Conservation (phyloP, 2,888 invertebrate genomes). For the Synanthedon tipuliformis region DNA sequence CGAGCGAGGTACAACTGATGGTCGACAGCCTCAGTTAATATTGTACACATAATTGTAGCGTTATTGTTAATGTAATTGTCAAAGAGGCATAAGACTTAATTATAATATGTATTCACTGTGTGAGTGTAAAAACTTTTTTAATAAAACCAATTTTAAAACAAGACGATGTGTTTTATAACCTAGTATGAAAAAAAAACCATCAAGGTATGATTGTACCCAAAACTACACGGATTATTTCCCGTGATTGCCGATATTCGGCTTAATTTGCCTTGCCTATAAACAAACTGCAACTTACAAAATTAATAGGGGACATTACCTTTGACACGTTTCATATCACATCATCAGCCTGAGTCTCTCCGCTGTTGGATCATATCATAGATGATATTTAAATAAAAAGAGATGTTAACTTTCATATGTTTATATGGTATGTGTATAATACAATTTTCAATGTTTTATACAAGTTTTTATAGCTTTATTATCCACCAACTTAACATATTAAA, state of each 20-base stretch:
- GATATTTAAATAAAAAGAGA: neutral
- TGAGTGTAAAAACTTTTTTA: conserved; percentile 36
- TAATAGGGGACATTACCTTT: no score
- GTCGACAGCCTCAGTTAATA: no score
- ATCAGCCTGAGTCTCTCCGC: no score
- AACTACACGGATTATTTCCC: no score
- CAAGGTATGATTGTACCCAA: no score
- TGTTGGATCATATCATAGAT: no score
- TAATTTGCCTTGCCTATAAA: no score
- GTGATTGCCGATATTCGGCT: no score
- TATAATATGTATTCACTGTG: conserved; percentile 26
- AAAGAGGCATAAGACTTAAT: conserved; percentile 63
- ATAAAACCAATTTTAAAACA: conserved; percentile 28
- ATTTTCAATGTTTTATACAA: conserved; percentile 32
- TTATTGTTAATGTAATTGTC: conserved; percentile 10
- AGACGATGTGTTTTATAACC: neutral
- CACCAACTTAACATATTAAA: neutral
- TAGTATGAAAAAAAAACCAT: no score
- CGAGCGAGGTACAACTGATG: no score
- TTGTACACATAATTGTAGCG: neutral
- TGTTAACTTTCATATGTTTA: neutral
- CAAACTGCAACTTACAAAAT: no score
- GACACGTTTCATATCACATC: no score
- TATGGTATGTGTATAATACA: conserved; percentile 46
- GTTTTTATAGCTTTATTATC: conserved; percentile 8